Percentiles rank a stretch among this genome's conserved stretches.
These are phyloP conservation scores for Sebastiscus tertius DNA, from an alignment of 2,797 vertebrate species.

Conservation along the genomic window DNA sequence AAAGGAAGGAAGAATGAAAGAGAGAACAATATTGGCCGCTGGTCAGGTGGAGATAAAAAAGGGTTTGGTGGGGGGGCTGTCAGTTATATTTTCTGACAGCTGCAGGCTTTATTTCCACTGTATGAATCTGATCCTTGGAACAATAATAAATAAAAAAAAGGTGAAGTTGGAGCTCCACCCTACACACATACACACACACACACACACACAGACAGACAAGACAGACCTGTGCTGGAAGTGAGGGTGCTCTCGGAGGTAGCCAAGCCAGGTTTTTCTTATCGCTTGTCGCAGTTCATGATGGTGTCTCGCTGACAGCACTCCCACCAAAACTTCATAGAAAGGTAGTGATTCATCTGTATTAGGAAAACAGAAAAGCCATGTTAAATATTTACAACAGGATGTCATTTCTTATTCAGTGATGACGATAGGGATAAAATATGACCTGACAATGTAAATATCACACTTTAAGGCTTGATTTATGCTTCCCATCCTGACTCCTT, in stretches of 20 bases:
- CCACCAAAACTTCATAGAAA: conserved; percentile 90
- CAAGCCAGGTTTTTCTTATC: conserved; percentile 94
- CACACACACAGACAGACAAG: too few relatives aligned
- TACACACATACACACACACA: conserved; percentile 17
- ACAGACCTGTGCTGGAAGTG: conserved; percentile 87
- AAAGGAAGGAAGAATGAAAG: conserved; percentile 25
- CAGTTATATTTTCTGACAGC: conserved; percentile 30
- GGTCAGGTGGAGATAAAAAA: conserved; percentile 65
- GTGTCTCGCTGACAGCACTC: conserved; percentile 93
- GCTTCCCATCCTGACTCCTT: conserved; percentile 3
- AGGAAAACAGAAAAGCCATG: conserved; percentile 7
- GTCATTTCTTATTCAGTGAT: neutral
- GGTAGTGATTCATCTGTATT: conserved; percentile 68
- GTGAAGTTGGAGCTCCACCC: conserved; percentile 28
- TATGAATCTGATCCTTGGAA: conserved; percentile 9
- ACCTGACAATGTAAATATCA: neutral
- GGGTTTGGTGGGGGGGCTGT: conserved; percentile 30
- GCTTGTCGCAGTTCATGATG: conserved; percentile 89
- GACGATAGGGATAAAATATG: neutral
- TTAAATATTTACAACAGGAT: neutral
- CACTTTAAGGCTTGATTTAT: neutral
- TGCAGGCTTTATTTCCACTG: conserved; percentile 43
- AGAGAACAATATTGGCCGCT: conserved; percentile 49
- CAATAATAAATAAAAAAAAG: neutral
- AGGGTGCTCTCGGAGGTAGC: conserved; percentile 86